phyloP scores from a whole-genome alignment of 2,113 vertebrate genomes.

The Channa maculata region DNA sequence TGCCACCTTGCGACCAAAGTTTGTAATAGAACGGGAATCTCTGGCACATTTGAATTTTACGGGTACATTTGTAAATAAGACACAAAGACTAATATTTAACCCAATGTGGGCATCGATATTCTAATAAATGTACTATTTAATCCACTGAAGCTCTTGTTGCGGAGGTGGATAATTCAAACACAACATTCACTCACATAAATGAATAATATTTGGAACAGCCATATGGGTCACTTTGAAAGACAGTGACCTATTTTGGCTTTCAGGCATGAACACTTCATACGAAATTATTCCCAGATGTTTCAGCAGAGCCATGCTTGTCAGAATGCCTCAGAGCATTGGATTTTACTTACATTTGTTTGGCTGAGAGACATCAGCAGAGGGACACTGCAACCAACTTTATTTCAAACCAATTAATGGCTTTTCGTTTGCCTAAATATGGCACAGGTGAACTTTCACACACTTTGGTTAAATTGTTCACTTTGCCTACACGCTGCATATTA shows the following conservation, averaged over 20 bases:
- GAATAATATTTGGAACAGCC: background rate
- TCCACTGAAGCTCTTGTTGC: no score
- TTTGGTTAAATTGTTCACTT: no score
- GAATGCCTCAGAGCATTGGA: background rate
- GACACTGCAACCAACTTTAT: background rate
- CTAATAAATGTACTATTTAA: no score
- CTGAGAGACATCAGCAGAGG: background rate
- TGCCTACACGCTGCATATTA: background rate
- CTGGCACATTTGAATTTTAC: no score
- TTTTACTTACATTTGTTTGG: background rate
- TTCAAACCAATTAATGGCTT: no score
- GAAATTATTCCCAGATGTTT: background rate
- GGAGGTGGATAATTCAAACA: background rate
- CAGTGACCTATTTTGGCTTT: background rate
- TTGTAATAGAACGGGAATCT: no score
- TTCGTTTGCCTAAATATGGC: no score
- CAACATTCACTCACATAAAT: background rate
- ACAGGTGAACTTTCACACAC: no score
- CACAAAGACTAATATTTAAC: no score
- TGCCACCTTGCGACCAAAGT: no score
- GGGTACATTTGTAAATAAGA: no score
- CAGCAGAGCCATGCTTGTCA: background rate
- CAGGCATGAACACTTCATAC: background rate
- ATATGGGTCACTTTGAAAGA: constrained; percentile 4
- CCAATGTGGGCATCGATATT: no score